These are phyloP conservation scores for Premnoplex brunnescens DNA, from an alignment of 2,797 vertebrate genomes.

Conservation along the genomic window DNA sequence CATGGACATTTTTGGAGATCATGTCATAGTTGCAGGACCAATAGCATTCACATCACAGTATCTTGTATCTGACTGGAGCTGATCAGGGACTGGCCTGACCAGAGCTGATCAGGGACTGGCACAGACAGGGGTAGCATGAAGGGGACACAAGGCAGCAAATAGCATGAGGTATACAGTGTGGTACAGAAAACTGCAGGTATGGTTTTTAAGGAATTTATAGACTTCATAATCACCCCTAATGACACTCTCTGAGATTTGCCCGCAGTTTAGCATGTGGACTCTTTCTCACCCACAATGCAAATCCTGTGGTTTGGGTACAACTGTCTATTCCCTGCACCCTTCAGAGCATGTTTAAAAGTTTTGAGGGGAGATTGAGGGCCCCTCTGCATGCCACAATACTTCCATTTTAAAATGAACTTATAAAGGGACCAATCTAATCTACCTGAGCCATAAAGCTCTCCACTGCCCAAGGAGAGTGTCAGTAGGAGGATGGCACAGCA, in stretches of 20 bases:
- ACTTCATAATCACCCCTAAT: neutral
- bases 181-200: neutral
- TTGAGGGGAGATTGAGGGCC: neutral
- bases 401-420: neutral
- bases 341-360: neutral
- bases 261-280: accelerated
- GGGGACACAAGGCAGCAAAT: neutral
- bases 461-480: neutral
- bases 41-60: neutral
- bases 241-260: neutral
- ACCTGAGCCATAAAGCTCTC: neutral
- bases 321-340: neutral
- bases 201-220: neutral
- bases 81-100: neutral
- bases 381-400: neutral
- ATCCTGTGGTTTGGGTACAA: neutral
- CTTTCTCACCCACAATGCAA: neutral
- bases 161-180: neutral
- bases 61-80: neutral
- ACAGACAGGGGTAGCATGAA: neutral
- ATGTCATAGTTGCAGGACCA: neutral
- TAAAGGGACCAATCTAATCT: neutral
- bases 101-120: neutral
- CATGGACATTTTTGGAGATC: neutral
- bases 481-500: neutral